Base-by-base conservation (phyloP, 2,888 invertebrate genomes). In the Nowickia ferox region DNA sequence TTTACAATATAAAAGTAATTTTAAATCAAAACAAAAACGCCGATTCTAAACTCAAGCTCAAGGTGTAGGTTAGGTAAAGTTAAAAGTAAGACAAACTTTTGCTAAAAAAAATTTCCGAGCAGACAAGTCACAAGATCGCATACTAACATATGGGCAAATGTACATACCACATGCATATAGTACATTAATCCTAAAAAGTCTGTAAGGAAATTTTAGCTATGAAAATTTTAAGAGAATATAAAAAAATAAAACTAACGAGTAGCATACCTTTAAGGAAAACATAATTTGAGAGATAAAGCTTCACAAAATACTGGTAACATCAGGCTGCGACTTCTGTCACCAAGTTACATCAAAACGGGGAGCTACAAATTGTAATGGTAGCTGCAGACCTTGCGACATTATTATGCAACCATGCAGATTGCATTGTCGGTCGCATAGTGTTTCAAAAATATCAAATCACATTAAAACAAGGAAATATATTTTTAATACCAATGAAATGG, bases 1-100 rank as follows among this genome's bases (percentile, higher is more conserved):
- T 55, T n/a, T 57, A 51, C 40, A 17, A 69, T 55, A 9, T 68
- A 42, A 40, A 46, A 48, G 10, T 48, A 80, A 61, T 84, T 69
- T 63, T 75, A 69, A 80, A 76, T 40, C 42, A 59, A 63, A 46
- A 65, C 11, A 68, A 46, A 65, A 72, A 76, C 77, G n/a, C 80
- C 84, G 61, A 78, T 87, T 84, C 84, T 82, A 87, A 84, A 81
- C 65, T 76, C 74, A 74, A 84, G 69, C 84, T 87, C 84, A 87
- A 84, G 84, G 84, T 82, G 84, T 87, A 84, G 75, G 84, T 82
- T 84, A 86, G 86, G 72, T 66, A 86, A 55, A 55, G 63, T 79
- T 57, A 77, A 81, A 82, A 74, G 44, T 59, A 71, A 77, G 40
- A 66, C 22, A 68, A 66, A 63, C 55, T 84, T 30, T 80, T 80